A percentile compares a stretch with the other conserved stretches of the same genome.
Evolutionary conservation across 2,797 vertebrate species (phyloP).

Genomic region (Sebastes kiyomatsui): DNA sequence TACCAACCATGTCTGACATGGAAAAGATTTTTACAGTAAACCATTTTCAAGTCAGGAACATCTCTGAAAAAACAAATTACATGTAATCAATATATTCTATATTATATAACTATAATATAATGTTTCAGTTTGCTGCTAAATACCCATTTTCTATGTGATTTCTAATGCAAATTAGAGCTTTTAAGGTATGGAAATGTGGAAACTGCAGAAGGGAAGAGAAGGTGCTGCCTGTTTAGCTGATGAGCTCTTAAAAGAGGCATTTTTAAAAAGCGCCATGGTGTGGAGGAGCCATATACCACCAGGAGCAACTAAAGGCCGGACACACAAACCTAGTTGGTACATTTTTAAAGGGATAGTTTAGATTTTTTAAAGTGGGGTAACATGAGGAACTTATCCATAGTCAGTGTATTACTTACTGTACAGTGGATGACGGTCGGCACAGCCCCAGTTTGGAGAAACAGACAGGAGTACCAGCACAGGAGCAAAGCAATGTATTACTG

Average conservation of each 20-base stretch:
- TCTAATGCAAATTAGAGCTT: background rate
- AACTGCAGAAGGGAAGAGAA: background rate
- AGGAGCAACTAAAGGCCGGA: background rate
- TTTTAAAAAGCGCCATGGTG: slow-evolving; percentile 24
- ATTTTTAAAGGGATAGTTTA: background rate
- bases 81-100: background rate
- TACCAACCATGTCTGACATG: background rate
- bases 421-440: background rate
- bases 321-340: background rate
- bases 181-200: background rate
- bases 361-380: background rate
- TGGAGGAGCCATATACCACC: slow-evolving; percentile 26
- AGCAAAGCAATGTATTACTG: no score
- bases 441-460: background rate
- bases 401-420: background rate
- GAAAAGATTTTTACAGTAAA: background rate
- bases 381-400: background rate
- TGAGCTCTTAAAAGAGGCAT: slow-evolving; percentile 12
- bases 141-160: background rate
- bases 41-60: background rate
- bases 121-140: background rate
- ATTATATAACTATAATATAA: background rate
- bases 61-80: background rate
- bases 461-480: background rate
- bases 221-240: background rate